Evolutionary conservation across 2,888 invertebrate genomes (phyloP).

Genomic region (Tetanocera ferruginea): DNA sequence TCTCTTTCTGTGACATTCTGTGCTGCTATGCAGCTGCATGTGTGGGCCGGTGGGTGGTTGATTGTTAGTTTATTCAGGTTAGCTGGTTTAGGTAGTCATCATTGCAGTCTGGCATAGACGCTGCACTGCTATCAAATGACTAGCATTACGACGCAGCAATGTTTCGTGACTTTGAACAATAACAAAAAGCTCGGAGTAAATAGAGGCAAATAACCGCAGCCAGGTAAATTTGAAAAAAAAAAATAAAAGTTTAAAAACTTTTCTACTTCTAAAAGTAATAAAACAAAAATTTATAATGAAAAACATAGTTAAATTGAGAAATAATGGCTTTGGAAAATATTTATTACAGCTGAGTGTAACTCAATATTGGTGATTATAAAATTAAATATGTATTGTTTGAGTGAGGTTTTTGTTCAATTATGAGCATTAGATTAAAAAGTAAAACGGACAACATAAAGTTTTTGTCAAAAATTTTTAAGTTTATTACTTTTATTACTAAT

Average conservation of each 20-base stretch:
- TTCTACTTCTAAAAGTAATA: background rate
- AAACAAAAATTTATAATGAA: too few relatives aligned
- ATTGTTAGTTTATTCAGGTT: background rate
- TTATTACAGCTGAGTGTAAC: background rate
- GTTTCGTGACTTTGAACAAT: slow-evolving; percentile 40
- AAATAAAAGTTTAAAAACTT: background rate
- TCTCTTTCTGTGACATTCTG: too few relatives aligned
- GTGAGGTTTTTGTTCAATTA: too few relatives aligned
- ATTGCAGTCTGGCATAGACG: background rate
- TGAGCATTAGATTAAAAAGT: too few relatives aligned
- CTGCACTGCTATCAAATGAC: slow-evolving; percentile 20
- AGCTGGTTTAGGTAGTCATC: background rate
- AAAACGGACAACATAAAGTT: too few relatives aligned
- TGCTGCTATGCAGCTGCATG: background rate
- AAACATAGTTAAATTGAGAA: too few relatives aligned
- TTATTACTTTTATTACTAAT: too few relatives aligned
- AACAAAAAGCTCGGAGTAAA: slow-evolving; percentile 6
- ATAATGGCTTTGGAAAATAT: background rate
- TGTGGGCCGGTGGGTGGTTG: background rate
- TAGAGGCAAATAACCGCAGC: slow-evolving; percentile 27
- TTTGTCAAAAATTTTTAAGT: too few relatives aligned
- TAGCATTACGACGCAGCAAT: slow-evolving; percentile 33
- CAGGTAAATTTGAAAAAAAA: background rate
- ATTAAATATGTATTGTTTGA: too few relatives aligned
- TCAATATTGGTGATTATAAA: too few relatives aligned